A percentile compares a stretch with the other conserved stretches of the same genome.
Evolutionary conservation across 2,113 vertebrate genomes (phyloP).

Genomic region (Anguilla rostrata): DNA sequence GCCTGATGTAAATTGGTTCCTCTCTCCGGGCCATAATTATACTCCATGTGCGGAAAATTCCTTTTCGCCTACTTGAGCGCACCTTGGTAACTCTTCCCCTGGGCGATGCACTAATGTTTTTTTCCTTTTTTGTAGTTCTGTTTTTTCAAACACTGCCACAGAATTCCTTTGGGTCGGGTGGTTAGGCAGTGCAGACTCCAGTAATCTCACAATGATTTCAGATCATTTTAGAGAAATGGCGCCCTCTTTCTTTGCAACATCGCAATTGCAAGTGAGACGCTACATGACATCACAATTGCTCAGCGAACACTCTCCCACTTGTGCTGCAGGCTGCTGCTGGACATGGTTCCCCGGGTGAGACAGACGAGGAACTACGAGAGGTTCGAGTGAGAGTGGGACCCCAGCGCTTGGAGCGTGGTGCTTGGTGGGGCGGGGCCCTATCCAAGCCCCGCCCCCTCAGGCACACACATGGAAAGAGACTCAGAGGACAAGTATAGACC

Average conservation of each 20-base stretch:
- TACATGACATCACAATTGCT: too few species aligned
- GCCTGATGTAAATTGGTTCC: neutral
- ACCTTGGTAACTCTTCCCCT: neutral
- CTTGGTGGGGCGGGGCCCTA: neutral
- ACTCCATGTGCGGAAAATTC: slow-evolving; percentile 8
- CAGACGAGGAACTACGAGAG: slow-evolving; percentile 94
- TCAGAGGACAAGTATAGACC: slow-evolving; percentile 38
- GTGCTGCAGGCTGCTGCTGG: slow-evolving; percentile 80
- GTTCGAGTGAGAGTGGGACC: slow-evolving; percentile 79
- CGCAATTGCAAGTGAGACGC: neutral
- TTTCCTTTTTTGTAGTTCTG: too few species aligned
- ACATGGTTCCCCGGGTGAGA: slow-evolving; percentile 90
- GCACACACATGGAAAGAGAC: slow-evolving; percentile 36
- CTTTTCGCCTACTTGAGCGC: neutral
- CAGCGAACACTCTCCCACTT: slow-evolving; percentile 4
- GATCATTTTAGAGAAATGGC: slow-evolving; percentile 1
- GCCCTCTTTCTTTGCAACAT: neutral
- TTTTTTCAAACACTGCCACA: slow-evolving; percentile 3
- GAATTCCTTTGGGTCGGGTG: slow-evolving; percentile 2
- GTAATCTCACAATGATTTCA: neutral
- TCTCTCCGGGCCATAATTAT: neutral
- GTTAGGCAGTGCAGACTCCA: neutral
- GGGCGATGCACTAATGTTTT: neutral
- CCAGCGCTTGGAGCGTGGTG: slow-evolving; percentile 22
- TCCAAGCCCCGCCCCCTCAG: slow-evolving; percentile 18